Evolutionary conservation across 1,140 invertebrate genomes (phyloP), one percentile per base, ranked within the genome.

Genomic region (Drosophila lacteicornis): DNA sequence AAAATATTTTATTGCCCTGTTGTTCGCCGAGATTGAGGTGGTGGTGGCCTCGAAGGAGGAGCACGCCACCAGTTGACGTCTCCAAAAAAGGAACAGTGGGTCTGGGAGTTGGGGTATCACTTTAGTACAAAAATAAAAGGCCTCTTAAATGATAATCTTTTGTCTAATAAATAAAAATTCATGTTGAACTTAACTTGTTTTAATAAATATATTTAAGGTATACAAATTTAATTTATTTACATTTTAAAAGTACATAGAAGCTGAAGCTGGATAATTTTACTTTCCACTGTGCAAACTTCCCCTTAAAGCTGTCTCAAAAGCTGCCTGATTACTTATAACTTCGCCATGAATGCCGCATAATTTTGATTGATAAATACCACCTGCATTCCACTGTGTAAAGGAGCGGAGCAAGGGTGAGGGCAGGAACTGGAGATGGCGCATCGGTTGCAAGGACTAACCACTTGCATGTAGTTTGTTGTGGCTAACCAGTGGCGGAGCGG

Each of bases 1-100:
- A 79, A 87, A 79, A 86, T 82, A 85, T 86, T 86, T 87, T 75
- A 86, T 80, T 87, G 83, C 75, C 49, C 61, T 79, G 79, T 45
- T 75, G 45, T 70, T 71, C 65, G 51, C 27, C 51, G 57, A 67
- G 22, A 82, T 51, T 70, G 45, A 43, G 55, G 45, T 58, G 57
- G n/a, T 51, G 50, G 13, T 3, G 12, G 43, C 17, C 19, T 58
- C 22, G 11, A 27, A 17, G 11, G 33, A 55, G 11, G 17, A 56
- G 53, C 19, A n/a, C 7, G 13, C 36, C 53, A 56, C 36, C 36
- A 56, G 53, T 56, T 56, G 53, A 56, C 15, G 53, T 11, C 53
- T 56, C 19, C 19, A 40, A n/a, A 56, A 25, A 36, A 3, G 53
- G 19, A 40, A 56, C 53, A 56, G 36, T 56, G 53, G 53, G 17